Percentiles rank a stretch among this genome's conserved stretches.
phyloP scores from a whole-genome alignment of 1,140 invertebrate species.

The Apolygus lucorum region DNA sequence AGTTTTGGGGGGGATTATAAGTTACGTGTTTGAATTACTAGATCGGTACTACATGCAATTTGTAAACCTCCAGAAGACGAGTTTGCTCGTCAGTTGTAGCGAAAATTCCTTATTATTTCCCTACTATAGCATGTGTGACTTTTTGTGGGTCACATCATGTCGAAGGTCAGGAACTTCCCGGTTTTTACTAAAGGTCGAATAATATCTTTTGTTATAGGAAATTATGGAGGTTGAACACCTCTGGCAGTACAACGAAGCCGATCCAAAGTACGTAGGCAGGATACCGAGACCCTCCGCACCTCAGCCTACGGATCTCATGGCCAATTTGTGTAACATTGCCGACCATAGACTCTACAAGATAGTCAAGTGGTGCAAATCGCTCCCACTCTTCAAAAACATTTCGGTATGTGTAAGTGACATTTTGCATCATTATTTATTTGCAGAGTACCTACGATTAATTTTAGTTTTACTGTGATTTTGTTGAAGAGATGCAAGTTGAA shows the following conservation, averaged over 20 bases:
- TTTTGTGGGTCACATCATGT: too few relatives aligned
- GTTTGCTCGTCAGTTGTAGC: background rate
- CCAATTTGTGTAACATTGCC: conserved; percentile 84
- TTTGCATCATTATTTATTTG: too few relatives aligned
- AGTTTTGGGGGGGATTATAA: too few relatives aligned
- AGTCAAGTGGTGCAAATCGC: conserved; percentile 95
- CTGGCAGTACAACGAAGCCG: conserved; percentile 69
- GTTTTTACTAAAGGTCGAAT: background rate
- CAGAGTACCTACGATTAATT: too few relatives aligned
- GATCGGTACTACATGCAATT: too few relatives aligned
- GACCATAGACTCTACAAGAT: conserved; percentile 95
- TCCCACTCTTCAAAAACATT: conserved; percentile 93
- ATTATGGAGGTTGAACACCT: conserved; percentile 91
- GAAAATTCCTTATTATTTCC: too few relatives aligned
- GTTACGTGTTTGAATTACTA: too few relatives aligned
- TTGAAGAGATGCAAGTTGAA: too few relatives aligned
- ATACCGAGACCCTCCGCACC: conserved; percentile 42
- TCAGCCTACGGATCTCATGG: conserved; percentile 64
- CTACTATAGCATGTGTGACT: too few relatives aligned
- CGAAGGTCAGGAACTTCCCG: background rate
- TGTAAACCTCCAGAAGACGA: too few relatives aligned
- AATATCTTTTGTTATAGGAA: conserved; percentile 47
- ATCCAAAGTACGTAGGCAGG: conserved; percentile 6
- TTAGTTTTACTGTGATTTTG: too few relatives aligned
- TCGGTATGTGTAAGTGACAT: conserved; percentile 49